Conservation (phyloP, 2,888 invertebrate genomes). For the Dusona sp. region DNA sequence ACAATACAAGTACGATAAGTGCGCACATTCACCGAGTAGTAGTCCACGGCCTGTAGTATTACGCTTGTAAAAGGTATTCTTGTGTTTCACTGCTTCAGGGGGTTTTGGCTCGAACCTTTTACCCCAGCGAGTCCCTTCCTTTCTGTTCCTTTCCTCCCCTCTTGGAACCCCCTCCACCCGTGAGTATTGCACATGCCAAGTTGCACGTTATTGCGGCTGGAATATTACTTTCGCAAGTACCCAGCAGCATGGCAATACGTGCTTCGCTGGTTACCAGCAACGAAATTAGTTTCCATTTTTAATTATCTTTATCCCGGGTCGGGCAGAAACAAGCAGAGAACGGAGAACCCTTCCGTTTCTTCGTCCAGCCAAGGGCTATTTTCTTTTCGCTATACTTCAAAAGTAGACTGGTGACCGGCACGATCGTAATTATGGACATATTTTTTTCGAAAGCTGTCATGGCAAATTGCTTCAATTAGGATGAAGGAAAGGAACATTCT, state of each 20-base stretch:
- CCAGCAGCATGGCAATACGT: conserved; percentile 53
- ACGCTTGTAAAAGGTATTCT: conserved; percentile 52
- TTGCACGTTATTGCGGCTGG: conserved; percentile 70
- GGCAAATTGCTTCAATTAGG: not conserved
- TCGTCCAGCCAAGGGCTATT: not conserved
- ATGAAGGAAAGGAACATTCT: not conserved
- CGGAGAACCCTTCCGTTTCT: conserved; percentile 2
- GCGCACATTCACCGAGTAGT: conserved; percentile 37
- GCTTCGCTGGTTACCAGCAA: conserved; percentile 58
- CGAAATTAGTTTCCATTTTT: conserved; percentile 77
- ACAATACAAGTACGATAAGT: conserved; percentile 51
- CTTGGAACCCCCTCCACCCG: not conserved
- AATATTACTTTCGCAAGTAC: conserved; percentile 73
- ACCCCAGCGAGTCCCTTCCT: conserved; percentile 1
- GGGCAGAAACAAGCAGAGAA: not conserved
- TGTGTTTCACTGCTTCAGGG: conserved; percentile 47
- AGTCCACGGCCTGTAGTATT: conserved; percentile 34
- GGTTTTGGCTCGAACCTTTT: conserved; percentile 58
- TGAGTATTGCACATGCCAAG: conserved; percentile 58
- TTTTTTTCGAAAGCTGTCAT: not conserved
- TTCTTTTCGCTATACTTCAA: not conserved
- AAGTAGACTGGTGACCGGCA: not conserved
- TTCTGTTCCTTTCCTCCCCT: not conserved
- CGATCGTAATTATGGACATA: not conserved
- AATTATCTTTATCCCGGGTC: conserved; percentile 70